Evolutionary conservation across 2,797 vertebrate species (phyloP), one percentile per base, ranked within the genome.

Genomic region (Molossus alvarezi): DNA sequence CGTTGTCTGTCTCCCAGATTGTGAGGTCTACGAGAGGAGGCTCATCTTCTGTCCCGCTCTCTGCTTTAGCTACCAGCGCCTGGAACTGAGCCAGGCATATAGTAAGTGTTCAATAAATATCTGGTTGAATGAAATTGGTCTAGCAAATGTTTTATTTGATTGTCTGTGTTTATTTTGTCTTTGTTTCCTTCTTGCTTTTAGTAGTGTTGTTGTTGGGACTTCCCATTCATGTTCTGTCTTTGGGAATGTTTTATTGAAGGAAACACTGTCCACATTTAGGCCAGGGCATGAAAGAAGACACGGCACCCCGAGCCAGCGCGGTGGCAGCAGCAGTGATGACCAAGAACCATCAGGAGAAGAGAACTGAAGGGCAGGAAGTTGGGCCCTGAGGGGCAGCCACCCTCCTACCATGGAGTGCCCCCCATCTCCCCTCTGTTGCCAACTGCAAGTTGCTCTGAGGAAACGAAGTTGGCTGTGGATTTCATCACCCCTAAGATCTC

Each of bases 181-280:
- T 65, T n/a, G 57, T n/a, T 82, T 82, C 75, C 55, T 64, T 94
- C 73, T 72, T 29, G 20, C 37, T 69, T 88, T 87, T 57, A 62
- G 84, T 5, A 29, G 67, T 6, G 7, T 75, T 72, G 48, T 25
- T 79, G 5, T 29, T 69, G 77, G 71, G 58, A n/a, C 29, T 69
- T 69, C 23, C 72, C 37, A 4, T 41, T 45, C 60, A n/a, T 20
- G 45, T 81, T 88, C 64, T 57, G 60, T 89, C 67, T 81, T 29
- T 0, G 23, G 81, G 37, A 53, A 69, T 69, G 72, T 88, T 48
- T 88, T 88, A 25, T 77, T 92, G 82, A 90, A 53, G 64, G 33
- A 33, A 65, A 81, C 57, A 18, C 15, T 41, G n/a, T 60, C 69
- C 27, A 9, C 90, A 55, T 81, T 48, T 60, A 37, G 75, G 65